Evolutionary conservation across 2,888 invertebrate genomes (phyloP), one percentile per base, ranked within the genome.

Genomic region (Trissolcus japonicus): DNA sequence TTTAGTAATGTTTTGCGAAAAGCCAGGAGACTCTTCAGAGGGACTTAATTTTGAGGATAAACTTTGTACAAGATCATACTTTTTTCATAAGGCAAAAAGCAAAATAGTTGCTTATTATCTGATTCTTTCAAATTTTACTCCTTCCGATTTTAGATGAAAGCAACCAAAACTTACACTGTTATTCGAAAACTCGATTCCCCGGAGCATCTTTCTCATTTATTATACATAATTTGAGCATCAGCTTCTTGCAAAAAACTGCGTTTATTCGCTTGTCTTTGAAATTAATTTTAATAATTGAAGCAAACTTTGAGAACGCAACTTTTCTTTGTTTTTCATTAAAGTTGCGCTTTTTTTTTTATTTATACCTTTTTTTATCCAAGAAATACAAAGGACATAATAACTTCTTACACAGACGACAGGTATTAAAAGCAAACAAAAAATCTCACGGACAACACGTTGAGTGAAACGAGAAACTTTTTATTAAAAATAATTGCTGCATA

Each of bases 291-390:
- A 40, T 61, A 19, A 40, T 53, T 16, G 21, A 17, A 16, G 48
- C 51, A n/a, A 51, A 61, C 51, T 61, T 51, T 17, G 9, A n/a
- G 4, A 21, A 51, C 16, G 19, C 21, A 51, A 61, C 9, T 48
- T 53, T 53, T 16, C 14, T 53, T 61, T 61, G 48, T 61, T 51
- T 17, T 50, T 51, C 40, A 40, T 61, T 51, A 51, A 61, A 61
- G 17, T 61, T 61, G 16, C 4, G 19, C 35, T 35, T 11, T 35
- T 35, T 6, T 29, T 7, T 11, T 35, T 11, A 11, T 35, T 41
- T 25, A 25, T 25, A 25, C 25, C 4, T 35, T 7, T 35, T 35
- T 11, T 50, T 40, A 11, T 17, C 29, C 29, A 35, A 60, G 50
- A 17, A 19, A 51, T 7, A 51, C 51, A 51, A 51, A 17, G 19